These are phyloP conservation scores for Heliocidaris tuberculata DNA, from an alignment of 35 echinoderm and acorn worm genomes.

Conservation along the genomic window DNA sequence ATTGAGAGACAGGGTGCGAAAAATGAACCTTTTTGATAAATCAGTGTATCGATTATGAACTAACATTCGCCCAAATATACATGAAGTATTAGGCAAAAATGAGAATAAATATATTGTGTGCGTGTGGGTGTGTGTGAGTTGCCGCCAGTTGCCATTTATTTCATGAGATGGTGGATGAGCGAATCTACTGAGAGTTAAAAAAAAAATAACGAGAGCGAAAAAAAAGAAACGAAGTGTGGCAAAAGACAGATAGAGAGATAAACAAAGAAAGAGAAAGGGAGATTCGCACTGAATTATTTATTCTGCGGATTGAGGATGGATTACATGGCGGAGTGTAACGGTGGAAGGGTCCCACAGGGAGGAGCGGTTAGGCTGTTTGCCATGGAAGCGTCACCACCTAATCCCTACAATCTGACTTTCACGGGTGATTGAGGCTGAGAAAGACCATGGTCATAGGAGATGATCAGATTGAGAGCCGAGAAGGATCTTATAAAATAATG, in stretches of 20 bases:
- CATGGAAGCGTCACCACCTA: background rate
- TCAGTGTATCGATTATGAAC: too few species aligned
- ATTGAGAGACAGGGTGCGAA: too few species aligned
- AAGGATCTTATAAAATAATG: background rate
- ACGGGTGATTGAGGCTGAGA: background rate
- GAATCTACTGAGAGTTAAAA: background rate
- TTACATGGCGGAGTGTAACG: background rate
- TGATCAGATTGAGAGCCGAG: background rate
- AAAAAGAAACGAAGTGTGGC: background rate
- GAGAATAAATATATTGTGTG: background rate
- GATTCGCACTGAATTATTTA: constrained; percentile 28
- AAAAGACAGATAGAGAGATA: background rate
- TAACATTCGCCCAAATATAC: too few species aligned
- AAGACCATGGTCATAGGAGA: background rate
- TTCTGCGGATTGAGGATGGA: constrained; percentile 22
- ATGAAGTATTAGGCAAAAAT: too few species aligned
- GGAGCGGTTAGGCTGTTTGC: constrained; percentile 21
- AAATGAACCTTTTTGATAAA: too few species aligned
- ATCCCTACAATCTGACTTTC: background rate
- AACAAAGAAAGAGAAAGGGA: too few species aligned
- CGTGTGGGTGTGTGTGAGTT: background rate
- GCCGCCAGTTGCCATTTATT: background rate
- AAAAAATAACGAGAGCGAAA: too few species aligned
- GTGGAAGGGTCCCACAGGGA: background rate
- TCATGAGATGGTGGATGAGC: background rate